Conservation (phyloP, 2,113 vertebrate genomes). For the Sigmodon hispidus region DNA sequence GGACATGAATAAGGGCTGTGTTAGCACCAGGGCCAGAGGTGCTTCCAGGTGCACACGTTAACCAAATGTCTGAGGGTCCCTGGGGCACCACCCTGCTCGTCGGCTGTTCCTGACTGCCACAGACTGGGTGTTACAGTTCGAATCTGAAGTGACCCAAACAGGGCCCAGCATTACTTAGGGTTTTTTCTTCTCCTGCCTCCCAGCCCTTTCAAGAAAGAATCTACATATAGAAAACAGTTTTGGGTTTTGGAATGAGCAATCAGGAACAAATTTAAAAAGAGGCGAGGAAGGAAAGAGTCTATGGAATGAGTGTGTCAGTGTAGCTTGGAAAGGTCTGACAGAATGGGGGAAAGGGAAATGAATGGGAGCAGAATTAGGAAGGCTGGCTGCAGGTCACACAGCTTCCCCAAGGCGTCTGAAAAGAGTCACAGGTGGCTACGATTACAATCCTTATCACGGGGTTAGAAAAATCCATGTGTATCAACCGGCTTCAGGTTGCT, state of each 20-base stretch:
- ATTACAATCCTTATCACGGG: accelerated
- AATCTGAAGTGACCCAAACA: neutral
- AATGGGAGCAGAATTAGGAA: neutral
- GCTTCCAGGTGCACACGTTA: neutral
- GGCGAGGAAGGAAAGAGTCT: neutral
- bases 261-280: neutral
- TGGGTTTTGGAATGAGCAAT: neutral
- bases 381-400: neutral
- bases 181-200: neutral
- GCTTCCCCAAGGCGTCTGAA: neutral
- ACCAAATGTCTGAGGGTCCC: neutral
- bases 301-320: neutral
- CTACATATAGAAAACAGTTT: neutral
- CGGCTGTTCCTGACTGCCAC: neutral
- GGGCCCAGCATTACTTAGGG: neutral
- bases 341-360: neutral
- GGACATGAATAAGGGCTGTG: neutral
- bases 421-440: neutral
- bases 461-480: neutral
- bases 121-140: neutral
- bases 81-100: neutral
- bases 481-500: neutral
- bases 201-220: neutral
- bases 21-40: neutral
- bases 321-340: neutral